Evolutionary conservation across 2,888 invertebrate species (phyloP).

Genomic region (Synanthedon andrenaeformis): DNA sequence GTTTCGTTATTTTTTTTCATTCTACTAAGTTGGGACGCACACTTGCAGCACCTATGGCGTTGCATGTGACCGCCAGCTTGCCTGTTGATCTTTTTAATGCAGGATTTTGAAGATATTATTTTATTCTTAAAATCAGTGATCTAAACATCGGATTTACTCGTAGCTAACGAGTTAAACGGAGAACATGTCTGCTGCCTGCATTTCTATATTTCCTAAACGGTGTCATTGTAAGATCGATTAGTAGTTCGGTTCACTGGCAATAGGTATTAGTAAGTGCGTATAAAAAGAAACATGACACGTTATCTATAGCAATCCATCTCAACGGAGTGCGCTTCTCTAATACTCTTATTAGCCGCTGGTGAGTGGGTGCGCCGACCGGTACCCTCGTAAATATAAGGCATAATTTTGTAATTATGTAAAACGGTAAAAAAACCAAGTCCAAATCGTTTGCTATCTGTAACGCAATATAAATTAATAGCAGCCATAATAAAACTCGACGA

Average conservation of each 20-base stretch:
- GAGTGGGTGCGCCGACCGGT: constrained; percentile 47
- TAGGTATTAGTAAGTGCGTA: constrained; percentile 44
- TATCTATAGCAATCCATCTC: constrained; percentile 56
- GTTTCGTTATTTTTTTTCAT: too few relatives aligned
- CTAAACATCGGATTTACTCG: too few relatives aligned
- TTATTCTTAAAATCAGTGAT: too few relatives aligned
- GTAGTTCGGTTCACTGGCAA: constrained; percentile 30
- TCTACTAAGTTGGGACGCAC: too few relatives aligned
- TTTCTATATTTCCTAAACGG: too few relatives aligned
- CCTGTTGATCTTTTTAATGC: too few relatives aligned
- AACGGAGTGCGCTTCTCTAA: constrained; percentile 41
- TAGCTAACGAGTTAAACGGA: too few relatives aligned
- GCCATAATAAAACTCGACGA: constrained; percentile 53
- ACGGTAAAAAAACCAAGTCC: constrained; percentile 54
- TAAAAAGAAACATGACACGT: constrained; percentile 48
- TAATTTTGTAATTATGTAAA: constrained; percentile 67
- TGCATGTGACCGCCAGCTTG: too few relatives aligned
- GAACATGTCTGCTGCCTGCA: too few relatives aligned
- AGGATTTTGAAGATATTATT: too few relatives aligned
- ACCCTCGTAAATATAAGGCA: constrained; percentile 51
- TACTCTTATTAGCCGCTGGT: constrained; percentile 33
- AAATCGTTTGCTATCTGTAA: constrained; percentile 60
- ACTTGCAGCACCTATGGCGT: too few relatives aligned
- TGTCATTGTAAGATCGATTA: constrained; percentile 34
- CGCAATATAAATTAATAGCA: constrained; percentile 60